Evolutionary conservation across 2,113 vertebrate genomes (phyloP), one percentile per base, ranked within the genome.

Genomic region (Noctilio leporinus): DNA sequence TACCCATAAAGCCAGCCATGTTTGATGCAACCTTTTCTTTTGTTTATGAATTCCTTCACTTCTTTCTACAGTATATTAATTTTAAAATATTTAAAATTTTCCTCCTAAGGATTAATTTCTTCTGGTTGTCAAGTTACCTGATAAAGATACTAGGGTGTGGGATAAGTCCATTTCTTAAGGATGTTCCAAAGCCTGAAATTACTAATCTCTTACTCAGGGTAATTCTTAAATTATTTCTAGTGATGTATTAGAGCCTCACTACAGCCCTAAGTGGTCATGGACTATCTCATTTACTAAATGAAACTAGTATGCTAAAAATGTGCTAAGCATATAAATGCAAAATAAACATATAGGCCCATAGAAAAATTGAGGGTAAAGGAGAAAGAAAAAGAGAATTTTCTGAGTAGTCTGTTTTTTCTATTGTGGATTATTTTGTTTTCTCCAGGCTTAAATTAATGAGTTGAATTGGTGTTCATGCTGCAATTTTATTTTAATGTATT

Each of bases 401-500:
- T 75, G 33, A 47, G 14, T n/a, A 70, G 35, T 12, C 33, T 72
- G 30, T 33, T 64, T 0, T 64, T 65, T 65, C 38, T 69, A 57
- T 49, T 73, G 12, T 59, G 8, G 1, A n/a, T 47, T 65, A 38
- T 80, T 91, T 77, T 83, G 8, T 87, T 85, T 80, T 47, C 5
- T 51, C 8, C 7, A 59, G 5, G 6, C 16, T 19, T 95, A 35
- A 40, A n/a, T 86, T 94, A 96, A 75, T 35, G 70, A 92, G 35
- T 26, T 95, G 75, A 95, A 83, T 64, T 49, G 73, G 17, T 84
- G 10, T 28, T 59, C 11, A 22, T 55, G 26, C 4, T 84, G 11
- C 7, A 83, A 15, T 72, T 97, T 97, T 59, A 4, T 93, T 82
- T 76, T 73, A 51, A 86, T 88, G 20, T 62, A 64, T 73, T 89